phyloP scores from a whole-genome alignment of 92 coral and sea anemone genomes.

The Parazoanthus swiftii region DNA sequence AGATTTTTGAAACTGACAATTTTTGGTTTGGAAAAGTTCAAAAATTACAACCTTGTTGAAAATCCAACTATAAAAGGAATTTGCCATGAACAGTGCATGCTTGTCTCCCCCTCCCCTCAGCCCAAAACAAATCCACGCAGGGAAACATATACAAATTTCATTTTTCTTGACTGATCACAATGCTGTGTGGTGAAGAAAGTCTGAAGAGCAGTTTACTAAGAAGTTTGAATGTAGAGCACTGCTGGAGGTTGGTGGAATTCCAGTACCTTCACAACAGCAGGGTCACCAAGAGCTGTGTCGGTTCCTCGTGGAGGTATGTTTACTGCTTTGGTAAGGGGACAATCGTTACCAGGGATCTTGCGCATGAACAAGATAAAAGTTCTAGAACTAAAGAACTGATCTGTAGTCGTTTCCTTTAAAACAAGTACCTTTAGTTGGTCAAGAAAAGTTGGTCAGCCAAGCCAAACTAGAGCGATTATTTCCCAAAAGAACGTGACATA shows the following conservation, averaged over 20 bases:
- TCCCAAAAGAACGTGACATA: too few relatives aligned
- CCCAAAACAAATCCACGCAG: neutral
- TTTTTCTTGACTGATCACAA: slow-evolving; percentile 61
- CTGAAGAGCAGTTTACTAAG: slow-evolving; percentile 58
- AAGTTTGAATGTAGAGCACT: slow-evolving; percentile 65
- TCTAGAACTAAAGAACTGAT: too few relatives aligned
- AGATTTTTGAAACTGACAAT: too few relatives aligned
- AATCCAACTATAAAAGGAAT: neutral
- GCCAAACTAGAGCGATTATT: too few relatives aligned
- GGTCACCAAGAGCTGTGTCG: slow-evolving; percentile 53
- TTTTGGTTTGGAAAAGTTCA: neutral
- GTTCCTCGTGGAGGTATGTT: slow-evolving; percentile 61
- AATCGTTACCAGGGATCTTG: neutral
- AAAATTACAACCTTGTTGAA: too few relatives aligned
- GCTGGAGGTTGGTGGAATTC: slow-evolving; percentile 82
- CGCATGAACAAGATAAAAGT: too few relatives aligned
- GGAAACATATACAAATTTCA: neutral
- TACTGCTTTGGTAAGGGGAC: neutral
- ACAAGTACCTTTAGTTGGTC: too few relatives aligned
- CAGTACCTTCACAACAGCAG: slow-evolving; percentile 78
- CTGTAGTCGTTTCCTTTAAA: too few relatives aligned
- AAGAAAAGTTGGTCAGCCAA: too few relatives aligned
- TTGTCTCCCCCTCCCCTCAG: neutral
- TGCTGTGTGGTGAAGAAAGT: slow-evolving; percentile 70
- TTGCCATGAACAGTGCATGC: neutral